Evolutionary conservation across 2,797 vertebrate genomes (phyloP).

Genomic region (Eidolon dupreanum): DNA sequence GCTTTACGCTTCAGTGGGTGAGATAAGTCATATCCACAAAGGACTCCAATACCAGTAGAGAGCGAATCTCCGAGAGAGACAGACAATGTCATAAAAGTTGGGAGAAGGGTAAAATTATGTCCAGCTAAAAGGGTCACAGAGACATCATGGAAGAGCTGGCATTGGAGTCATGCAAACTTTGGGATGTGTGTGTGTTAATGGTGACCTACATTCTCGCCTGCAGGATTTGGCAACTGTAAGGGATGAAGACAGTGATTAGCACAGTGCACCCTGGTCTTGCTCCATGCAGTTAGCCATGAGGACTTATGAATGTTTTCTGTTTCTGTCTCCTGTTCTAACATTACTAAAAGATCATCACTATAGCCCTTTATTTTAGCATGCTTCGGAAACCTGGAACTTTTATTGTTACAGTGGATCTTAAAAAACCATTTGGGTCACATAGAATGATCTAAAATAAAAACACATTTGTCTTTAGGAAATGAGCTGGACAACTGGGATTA

Average conservation of each 20-base stretch:
- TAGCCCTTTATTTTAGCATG: neutral
- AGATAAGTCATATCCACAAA: neutral
- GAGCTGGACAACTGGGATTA: neutral
- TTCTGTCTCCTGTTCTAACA: neutral
- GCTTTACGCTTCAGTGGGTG: neutral
- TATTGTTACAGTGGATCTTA: neutral
- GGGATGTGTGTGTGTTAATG: neutral
- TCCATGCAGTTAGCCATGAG: neutral
- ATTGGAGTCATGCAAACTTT: neutral
- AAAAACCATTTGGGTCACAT: neutral
- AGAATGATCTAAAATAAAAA: neutral
- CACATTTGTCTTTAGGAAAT: neutral
- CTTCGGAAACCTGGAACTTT: neutral
- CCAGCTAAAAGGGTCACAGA: neutral
- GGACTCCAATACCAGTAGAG: neutral
- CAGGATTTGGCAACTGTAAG: neutral
- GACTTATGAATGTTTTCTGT: neutral
- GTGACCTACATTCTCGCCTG: neutral
- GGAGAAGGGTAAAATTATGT: neutral
- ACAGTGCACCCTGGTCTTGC: neutral
- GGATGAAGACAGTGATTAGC: neutral
- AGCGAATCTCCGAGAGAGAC: neutral
- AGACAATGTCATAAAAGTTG: neutral
- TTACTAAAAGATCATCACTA: neutral
- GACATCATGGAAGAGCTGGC: neutral